Evolutionary conservation across 2,113 vertebrate genomes (phyloP).

Genomic region (Sterrhoptilus dennistouni): DNA sequence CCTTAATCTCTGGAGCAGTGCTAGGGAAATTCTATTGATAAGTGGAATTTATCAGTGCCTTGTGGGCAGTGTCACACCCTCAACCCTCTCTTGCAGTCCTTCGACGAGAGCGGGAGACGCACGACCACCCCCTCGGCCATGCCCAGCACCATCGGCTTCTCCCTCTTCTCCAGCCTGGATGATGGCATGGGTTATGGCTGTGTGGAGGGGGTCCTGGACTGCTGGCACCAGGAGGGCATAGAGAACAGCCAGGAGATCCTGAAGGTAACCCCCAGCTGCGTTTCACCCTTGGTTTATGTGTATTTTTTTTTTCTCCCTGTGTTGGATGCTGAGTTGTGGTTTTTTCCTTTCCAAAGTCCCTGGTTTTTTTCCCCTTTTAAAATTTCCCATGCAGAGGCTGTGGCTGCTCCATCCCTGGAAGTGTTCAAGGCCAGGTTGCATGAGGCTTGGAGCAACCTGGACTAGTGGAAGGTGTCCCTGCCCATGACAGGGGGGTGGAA

Average conservation of each 20-base stretch:
- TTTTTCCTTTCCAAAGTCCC: accelerated
- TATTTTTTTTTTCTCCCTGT: accelerated
- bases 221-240: conserved; percentile 91
- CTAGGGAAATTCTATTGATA: not conserved
- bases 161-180: conserved; percentile 90
- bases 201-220: conserved; percentile 84
- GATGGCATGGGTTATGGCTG: conserved; percentile 87
- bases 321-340: not conserved
- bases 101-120: conserved; percentile 89
- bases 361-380: not conserved
- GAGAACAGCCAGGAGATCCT: conserved; percentile 91
- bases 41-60: not conserved
- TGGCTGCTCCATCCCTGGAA: not conserved
- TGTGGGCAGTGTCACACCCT: not conserved
- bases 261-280: conserved; percentile 74
- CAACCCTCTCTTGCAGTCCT: conserved; percentile 76
- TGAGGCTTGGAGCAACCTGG: not conserved
- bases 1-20: not conserved
- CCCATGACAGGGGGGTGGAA: not conserved
- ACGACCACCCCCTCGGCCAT: conserved; percentile 76
- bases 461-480: not conserved
- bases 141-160: conserved; percentile 80
- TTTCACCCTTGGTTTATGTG: not conserved
- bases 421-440: not conserved
- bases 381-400: not conserved